A percentile compares a stretch with the other conserved stretches of the same genome.
Evolutionary conservation across 2,888 invertebrate genomes (phyloP).

Genomic region (Melanargia galathea): DNA sequence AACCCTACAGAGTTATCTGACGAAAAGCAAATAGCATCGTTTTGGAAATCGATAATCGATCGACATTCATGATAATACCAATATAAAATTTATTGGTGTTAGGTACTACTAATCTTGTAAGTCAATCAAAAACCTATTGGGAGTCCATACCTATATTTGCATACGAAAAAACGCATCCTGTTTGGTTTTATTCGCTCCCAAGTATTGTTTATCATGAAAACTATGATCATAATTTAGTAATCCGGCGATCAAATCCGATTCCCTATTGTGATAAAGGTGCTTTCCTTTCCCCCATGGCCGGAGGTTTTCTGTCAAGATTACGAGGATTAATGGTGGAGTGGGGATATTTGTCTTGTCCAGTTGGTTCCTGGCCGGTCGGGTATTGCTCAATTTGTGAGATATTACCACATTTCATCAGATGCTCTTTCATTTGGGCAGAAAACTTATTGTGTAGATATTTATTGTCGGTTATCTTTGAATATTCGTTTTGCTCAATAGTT

Average conservation of each 20-base stretch:
- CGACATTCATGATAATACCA: too few relatives aligned
- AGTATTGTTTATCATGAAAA: too few relatives aligned
- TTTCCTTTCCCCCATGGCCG: conserved; percentile 40
- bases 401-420: conserved; percentile 27
- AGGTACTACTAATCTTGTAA: too few relatives aligned
- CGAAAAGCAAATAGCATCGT: too few relatives aligned
- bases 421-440: background rate
- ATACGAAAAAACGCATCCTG: too few relatives aligned
- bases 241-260: conserved; percentile 31
- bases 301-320: conserved; percentile 73
- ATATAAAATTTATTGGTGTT: too few relatives aligned
- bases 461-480: background rate
- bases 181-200: too few relatives aligned
- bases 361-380: conserved; percentile 45
- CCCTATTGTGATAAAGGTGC: conserved; percentile 47
- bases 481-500: background rate
- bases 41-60: too few relatives aligned
- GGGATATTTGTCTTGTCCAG: conserved; percentile 69
- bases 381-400: conserved; percentile 26
- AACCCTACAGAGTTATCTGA: too few relatives aligned
- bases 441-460: background rate
- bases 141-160: too few relatives aligned
- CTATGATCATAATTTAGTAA: background rate
- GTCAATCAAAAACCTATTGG: too few relatives aligned
- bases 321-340: conserved; percentile 66